A percentile compares a stretch with the other conserved stretches of the same genome.
Conservation (phyloP, 2,888 invertebrate genomes). For the Nasonovia ribisnigri region DNA sequence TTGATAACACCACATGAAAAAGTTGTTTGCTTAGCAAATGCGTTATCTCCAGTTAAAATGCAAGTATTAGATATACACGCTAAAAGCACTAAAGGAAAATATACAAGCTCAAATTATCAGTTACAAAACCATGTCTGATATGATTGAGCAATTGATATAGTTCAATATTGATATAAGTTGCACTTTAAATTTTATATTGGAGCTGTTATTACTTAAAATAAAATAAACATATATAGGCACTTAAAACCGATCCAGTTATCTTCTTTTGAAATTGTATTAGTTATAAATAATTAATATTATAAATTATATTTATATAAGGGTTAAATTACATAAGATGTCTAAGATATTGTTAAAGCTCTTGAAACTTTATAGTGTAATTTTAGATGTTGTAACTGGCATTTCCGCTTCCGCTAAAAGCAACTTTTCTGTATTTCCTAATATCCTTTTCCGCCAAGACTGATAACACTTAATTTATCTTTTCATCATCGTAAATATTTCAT, state of each 20-base stretch:
- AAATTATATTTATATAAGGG: background rate
- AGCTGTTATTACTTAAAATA: background rate
- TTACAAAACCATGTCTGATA: background rate
- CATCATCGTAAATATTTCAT: background rate
- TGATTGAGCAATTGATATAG: background rate
- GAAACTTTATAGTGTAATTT: background rate
- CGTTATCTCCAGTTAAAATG: background rate
- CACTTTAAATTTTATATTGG: background rate
- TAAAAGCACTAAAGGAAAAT: background rate
- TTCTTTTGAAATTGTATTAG: background rate
- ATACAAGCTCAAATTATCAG: background rate
- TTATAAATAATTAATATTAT: background rate
- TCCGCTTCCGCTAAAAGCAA: background rate
- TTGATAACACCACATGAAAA: background rate
- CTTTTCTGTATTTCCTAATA: constrained; percentile 1
- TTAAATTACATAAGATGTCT: background rate
- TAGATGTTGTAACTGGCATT: background rate
- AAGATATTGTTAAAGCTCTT: background rate
- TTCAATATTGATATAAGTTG: background rate
- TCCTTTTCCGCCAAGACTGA: background rate
- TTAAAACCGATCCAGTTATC: background rate
- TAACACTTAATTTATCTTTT: background rate
- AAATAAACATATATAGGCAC: background rate
- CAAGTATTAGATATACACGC: background rate
- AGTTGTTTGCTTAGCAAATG: background rate